These are phyloP conservation scores for Neostethus bicornis DNA, from an alignment of 2,797 vertebrate genomes.

Conservation along the genomic window DNA sequence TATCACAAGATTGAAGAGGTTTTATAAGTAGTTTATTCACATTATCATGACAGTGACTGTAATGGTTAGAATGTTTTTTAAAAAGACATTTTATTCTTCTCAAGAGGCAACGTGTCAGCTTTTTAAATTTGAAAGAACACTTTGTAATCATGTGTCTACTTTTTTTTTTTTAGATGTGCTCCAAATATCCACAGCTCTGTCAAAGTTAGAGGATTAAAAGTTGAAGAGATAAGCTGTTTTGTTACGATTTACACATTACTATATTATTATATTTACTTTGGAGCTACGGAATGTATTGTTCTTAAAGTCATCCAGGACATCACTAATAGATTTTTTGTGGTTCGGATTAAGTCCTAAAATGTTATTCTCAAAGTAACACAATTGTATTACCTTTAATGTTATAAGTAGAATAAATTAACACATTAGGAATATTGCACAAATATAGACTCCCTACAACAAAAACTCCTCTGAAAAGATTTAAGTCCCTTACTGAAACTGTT, in stretches of 20 bases:
- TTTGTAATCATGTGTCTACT: background rate
- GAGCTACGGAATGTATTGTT: too few relatives aligned
- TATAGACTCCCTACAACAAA: too few relatives aligned
- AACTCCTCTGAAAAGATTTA: too few relatives aligned
- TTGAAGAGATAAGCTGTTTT: background rate
- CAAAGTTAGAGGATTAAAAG: accelerated
- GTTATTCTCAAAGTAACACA: background rate
- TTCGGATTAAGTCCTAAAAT: background rate
- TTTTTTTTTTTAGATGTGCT: accelerated
- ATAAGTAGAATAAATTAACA: background rate
- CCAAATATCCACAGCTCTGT: accelerated
- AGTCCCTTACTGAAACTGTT: too few relatives aligned
- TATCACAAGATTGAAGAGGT: too few relatives aligned
- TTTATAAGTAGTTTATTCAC: too few relatives aligned
- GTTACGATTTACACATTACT: background rate
- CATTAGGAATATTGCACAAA: too few relatives aligned
- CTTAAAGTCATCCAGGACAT: too few relatives aligned
- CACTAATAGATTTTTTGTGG: background rate
- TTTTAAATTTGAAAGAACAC: background rate
- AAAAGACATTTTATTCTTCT: too few relatives aligned
- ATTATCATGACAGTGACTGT: too few relatives aligned
- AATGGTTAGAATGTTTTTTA: too few relatives aligned
- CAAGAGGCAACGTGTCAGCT: too few relatives aligned
- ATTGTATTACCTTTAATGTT: background rate
- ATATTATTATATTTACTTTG: background rate